Evolutionary conservation across 2,113 vertebrate genomes (phyloP).

Genomic region (Collichthys lucidus): DNA sequence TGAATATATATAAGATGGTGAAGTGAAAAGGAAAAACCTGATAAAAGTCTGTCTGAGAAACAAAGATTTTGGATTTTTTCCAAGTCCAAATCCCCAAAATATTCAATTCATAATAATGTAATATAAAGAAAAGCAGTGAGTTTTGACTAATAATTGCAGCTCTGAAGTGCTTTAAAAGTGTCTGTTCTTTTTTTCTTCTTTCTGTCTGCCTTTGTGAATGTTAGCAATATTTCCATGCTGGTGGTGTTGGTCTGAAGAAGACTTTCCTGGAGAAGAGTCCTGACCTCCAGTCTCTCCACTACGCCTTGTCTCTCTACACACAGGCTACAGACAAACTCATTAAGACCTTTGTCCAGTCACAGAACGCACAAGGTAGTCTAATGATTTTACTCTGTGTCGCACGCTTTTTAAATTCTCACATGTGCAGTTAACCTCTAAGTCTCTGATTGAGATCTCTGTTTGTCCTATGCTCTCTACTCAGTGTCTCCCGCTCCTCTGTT

Average conservation of each 20-base stretch:
- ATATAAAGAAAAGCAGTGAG: not conserved
- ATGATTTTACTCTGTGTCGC: not conserved
- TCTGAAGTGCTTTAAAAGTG: not conserved
- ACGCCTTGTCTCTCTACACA: slow-evolving; percentile 96
- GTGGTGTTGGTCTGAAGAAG: slow-evolving; percentile 97
- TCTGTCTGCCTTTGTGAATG: not conserved
- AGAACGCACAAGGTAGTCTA: slow-evolving; percentile 91
- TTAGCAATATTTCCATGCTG: slow-evolving; percentile 99
- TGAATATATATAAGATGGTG: too few species aligned
- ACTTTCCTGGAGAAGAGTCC: slow-evolving; percentile 99
- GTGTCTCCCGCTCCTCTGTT: slow-evolving; percentile 27
- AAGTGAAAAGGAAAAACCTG: too few species aligned
- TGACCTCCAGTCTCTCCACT: slow-evolving; percentile 94
- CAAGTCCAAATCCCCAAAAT: not conserved
- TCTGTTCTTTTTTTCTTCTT: not conserved
- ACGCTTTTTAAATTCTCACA: not conserved
- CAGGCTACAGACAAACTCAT: slow-evolving; percentile 98
- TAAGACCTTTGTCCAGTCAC: slow-evolving; percentile 97
- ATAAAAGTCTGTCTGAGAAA: too few species aligned
- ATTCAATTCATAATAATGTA: not conserved
- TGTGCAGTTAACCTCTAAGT: slow-evolving; percentile 14
- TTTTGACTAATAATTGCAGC: not conserved
- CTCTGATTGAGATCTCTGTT: slow-evolving; percentile 3
- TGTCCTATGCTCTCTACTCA: not conserved
- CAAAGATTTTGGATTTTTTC: too few species aligned